Evolutionary conservation across 2,888 invertebrate species (phyloP), one percentile per base, ranked within the genome.

Genomic region (Meliscaeva auricollis): DNA sequence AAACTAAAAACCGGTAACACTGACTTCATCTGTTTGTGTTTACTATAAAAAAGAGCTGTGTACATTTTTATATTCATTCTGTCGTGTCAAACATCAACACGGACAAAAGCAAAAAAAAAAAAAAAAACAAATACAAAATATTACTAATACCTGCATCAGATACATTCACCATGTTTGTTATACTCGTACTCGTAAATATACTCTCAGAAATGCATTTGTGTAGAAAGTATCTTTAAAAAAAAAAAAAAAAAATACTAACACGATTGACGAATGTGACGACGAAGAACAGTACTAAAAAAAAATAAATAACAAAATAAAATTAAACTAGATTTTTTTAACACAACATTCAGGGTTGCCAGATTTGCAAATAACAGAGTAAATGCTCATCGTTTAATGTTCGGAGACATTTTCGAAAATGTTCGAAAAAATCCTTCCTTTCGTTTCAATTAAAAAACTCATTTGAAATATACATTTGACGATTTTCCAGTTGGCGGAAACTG

Each of bases 1-100:
- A 17, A 48, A 46, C 17, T n/a, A 30, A 64, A 30, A 32, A 76
- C 76, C 76, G 81, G 81, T 76, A 82, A 82, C 81, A 72, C 81
- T 82, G 64, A 17, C 64, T 48, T 48, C 48, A 64, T 64, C 54
- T 15, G 56, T 69, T 69, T 32, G 38, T 13, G 48, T 62, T 69
- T 22, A 44, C 46, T 44, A 9, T 69, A 32, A 54, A 38, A 60
- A 38, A 17, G n/a, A 70, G 9, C 79, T 35, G 35, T 48, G 48
- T 32, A 74, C 44, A 13, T 50, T 52, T 56, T 69, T 64, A 26
- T 56, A 69, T 81, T 76, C 77, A 72, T 72, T n/a, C n/a, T 77
- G 72, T 77, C 66, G 77, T 76, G 73, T 66, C 32, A 54, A 44
- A 66, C 26, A 72, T 46, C n/a, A 70, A 26, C 44, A 56, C 15